Conservation (phyloP, 53 echinoderm and acorn worm species). For the Crossaster papposus region DNA sequence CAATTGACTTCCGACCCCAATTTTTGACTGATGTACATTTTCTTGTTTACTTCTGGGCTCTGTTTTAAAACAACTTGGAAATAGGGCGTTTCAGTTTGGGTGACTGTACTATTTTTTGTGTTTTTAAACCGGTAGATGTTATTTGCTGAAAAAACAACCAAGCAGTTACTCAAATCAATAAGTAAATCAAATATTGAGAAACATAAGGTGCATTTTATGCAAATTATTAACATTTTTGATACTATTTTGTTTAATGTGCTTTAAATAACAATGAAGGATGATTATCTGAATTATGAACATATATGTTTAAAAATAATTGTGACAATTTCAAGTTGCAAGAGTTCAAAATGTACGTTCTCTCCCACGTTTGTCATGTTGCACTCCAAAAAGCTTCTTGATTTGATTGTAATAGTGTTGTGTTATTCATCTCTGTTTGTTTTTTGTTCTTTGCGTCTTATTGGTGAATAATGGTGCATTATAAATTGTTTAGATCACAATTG, state of each 20-base stretch:
- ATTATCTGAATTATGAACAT: neutral
- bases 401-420: too few species aligned
- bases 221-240: neutral
- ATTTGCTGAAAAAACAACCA: neutral
- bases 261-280: neutral
- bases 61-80: neutral
- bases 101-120: conserved; percentile 25
- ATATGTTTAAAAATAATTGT: neutral
- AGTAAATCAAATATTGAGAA: conserved; percentile 46
- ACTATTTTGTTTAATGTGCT: neutral
- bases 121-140: neutral
- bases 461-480: too few species aligned
- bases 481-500: too few species aligned
- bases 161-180: neutral
- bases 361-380: too few species aligned
- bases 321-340: neutral
- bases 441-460: too few species aligned
- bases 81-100: neutral
- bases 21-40: conserved; percentile 48
- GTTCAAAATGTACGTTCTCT: too few species aligned
- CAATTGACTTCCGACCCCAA: conserved; percentile 6
- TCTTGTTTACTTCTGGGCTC: neutral
- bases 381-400: too few species aligned
- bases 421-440: too few species aligned
- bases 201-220: neutral